Conservation (phyloP, 1,140 invertebrate genomes). For the Zaprionus davidi region DNA sequence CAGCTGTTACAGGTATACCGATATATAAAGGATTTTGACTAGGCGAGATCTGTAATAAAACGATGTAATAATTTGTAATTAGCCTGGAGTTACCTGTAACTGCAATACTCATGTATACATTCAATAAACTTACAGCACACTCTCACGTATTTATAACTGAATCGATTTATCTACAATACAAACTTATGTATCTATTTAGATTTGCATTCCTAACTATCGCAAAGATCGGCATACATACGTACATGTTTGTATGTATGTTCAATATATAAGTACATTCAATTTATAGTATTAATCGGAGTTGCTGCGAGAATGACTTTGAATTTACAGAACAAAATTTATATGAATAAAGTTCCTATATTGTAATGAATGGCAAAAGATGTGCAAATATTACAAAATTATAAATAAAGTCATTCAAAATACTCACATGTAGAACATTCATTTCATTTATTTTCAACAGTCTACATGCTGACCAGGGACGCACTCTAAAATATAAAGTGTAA, state of each 20-base stretch:
- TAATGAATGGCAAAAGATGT: constrained; percentile 74
- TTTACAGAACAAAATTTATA: constrained; percentile 59
- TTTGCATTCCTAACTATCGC: constrained; percentile 3
- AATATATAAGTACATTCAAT: constrained; percentile 24
- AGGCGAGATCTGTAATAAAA: too few relatives aligned
- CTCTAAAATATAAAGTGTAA: too few relatives aligned
- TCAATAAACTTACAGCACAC: not conserved
- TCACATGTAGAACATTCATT: not conserved
- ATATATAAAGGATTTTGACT: too few relatives aligned
- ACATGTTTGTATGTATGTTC: constrained; percentile 10
- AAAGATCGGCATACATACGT: constrained; percentile 25
- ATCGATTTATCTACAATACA: not conserved
- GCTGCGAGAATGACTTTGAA: constrained; percentile 59
- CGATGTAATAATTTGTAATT: not conserved
- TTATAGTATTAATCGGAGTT: constrained; percentile 59
- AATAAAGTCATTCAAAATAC: constrained; percentile 60
- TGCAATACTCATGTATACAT: not conserved
- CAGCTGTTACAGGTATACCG: not conserved
- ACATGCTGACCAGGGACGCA: too few relatives aligned
- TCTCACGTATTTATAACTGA: not conserved
- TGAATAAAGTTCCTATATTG: constrained; percentile 77
- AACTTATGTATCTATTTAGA: not conserved
- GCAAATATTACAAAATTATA: constrained; percentile 78
- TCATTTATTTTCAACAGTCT: not conserved
- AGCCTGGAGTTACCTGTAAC: not conserved